Percentiles rank a stretch among this genome's conserved stretches.
Evolutionary conservation across 2,888 invertebrate species (phyloP).

Genomic region (Escarpia spicata): DNA sequence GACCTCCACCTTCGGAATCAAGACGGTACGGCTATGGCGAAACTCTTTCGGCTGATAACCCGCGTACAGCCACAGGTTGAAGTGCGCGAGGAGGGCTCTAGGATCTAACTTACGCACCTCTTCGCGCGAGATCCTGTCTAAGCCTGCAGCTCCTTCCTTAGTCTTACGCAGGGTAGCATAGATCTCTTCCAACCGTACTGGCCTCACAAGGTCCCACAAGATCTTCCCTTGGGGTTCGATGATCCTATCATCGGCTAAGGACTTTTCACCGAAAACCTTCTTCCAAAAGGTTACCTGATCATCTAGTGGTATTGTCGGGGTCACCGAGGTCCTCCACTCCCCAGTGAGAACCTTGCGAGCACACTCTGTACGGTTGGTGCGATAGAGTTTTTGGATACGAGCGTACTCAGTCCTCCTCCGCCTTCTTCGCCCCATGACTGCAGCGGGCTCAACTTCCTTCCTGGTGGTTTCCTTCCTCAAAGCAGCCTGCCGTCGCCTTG

Average conservation of each 20-base stretch:
- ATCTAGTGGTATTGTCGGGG: neutral
- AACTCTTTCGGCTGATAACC: neutral
- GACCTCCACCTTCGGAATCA: neutral
- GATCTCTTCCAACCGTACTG: too few relatives aligned
- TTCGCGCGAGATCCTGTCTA: too few relatives aligned
- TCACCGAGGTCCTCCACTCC: too few relatives aligned
- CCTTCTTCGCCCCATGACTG: neutral
- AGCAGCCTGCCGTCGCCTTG: neutral
- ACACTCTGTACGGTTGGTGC: neutral
- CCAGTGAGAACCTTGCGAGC: neutral
- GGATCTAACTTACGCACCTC: neutral
- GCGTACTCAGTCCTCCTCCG: conserved; percentile 12
- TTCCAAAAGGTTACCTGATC: neutral
- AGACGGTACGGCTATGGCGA: neutral
- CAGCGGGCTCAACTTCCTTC: neutral
- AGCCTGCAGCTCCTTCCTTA: too few relatives aligned
- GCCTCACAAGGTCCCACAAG: too few relatives aligned
- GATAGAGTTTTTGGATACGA: neutral
- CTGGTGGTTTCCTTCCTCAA: neutral
- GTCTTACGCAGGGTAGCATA: too few relatives aligned
- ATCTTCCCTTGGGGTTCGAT: neutral
- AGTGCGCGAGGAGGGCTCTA: neutral
- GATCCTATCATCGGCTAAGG: neutral
- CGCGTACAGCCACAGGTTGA: neutral
- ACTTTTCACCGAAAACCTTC: neutral